These are phyloP conservation scores for Thymelicus sylvestris DNA, from an alignment of 2,888 invertebrate species.

Conservation along the genomic window DNA sequence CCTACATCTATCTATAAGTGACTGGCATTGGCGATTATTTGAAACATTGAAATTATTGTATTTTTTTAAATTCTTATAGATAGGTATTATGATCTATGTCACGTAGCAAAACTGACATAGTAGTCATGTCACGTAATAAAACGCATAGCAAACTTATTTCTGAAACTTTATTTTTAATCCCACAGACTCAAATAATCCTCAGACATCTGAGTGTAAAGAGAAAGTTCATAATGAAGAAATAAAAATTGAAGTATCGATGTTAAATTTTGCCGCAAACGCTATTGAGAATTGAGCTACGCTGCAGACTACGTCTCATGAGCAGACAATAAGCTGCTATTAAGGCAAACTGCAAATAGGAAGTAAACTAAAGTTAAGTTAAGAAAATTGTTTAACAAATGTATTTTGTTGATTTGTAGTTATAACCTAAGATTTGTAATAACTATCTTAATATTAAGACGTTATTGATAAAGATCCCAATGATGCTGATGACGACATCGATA, in stretches of 20 bases:
- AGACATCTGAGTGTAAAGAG: not conserved
- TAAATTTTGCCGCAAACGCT: not conserved
- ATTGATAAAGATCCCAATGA: no score
- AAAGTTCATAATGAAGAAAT: not conserved
- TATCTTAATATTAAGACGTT: no score
- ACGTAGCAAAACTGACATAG: not conserved
- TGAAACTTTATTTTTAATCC: not conserved
- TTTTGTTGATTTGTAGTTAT: no score
- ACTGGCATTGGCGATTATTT: no score
- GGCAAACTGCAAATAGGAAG: not conserved
- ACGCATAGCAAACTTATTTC: slow-evolving; percentile 4
- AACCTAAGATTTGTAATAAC: no score
- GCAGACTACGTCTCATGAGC: not conserved
- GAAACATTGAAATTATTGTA: not conserved
- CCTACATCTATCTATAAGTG: no score
- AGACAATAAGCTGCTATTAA: not conserved
- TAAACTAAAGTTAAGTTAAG: no score
- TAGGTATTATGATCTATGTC: not conserved
- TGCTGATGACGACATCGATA: no score
- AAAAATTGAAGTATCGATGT: not conserved
- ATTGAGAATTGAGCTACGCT: not conserved
- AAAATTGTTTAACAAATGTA: not conserved
- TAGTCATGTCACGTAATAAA: not conserved
- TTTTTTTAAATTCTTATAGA: not conserved
- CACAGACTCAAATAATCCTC: not conserved